Evolutionary conservation across 2,888 invertebrate species (phyloP).

Genomic region (Lacanobia oleracea): DNA sequence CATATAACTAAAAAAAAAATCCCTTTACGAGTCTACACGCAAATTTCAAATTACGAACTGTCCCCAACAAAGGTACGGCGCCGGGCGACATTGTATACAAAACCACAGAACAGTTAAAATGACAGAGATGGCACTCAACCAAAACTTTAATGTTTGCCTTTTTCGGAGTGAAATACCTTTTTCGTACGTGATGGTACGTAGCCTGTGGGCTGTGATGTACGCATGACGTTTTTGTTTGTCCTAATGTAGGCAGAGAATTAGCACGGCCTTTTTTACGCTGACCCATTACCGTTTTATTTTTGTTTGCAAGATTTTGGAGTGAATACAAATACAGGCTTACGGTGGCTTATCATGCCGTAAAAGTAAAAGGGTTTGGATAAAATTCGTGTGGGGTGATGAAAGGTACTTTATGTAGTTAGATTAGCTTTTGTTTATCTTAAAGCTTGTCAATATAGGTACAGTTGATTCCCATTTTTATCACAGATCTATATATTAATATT

Average conservation of each 20-base stretch:
- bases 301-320: slow-evolving; percentile 60
- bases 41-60: slow-evolving; percentile 75
- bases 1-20: slow-evolving; percentile 64
- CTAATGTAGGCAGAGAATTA: slow-evolving; percentile 53
- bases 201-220: slow-evolving; percentile 32
- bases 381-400: slow-evolving; percentile 28
- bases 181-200: slow-evolving; percentile 54
- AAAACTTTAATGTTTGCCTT: slow-evolving; percentile 68
- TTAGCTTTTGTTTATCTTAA: slow-evolving; percentile 13
- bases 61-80: slow-evolving; percentile 64
- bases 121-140: slow-evolving; percentile 67
- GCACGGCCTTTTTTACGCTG: slow-evolving; percentile 48
- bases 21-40: slow-evolving; percentile 71
- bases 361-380: slow-evolving; percentile 47
- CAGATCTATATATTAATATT: too few species aligned
- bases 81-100: slow-evolving; percentile 65
- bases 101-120: slow-evolving; percentile 71
- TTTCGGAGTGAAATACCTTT: slow-evolving; percentile 59
- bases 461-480: background rate
- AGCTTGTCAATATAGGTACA: background rate
- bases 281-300: slow-evolving; percentile 61
- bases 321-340: slow-evolving; percentile 56
- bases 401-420: slow-evolving; percentile 27
- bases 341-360: slow-evolving; percentile 54
- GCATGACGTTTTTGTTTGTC: slow-evolving; percentile 42